A percentile compares a stretch with the other conserved stretches of the same genome.
Conservation (phyloP, 2,888 invertebrate species). For the Amphipoea oculea region DNA sequence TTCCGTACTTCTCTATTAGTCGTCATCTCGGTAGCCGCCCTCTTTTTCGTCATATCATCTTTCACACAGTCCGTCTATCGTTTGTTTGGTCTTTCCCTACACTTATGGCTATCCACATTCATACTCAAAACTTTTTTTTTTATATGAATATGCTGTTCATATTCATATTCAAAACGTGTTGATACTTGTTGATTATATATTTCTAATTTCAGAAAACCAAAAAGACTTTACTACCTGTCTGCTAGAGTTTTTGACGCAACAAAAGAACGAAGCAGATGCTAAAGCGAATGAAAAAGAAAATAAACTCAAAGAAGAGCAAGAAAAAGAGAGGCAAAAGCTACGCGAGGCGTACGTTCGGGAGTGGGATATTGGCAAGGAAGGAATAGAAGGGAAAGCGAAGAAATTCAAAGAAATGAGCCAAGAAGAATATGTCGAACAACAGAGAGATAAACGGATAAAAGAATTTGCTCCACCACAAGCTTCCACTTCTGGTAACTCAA, state of each 20-base stretch:
- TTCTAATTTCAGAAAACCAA: slow-evolving; percentile 77
- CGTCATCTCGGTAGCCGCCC: too few relatives aligned
- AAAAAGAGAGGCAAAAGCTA: slow-evolving; percentile 87
- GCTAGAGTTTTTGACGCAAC: slow-evolving; percentile 85
- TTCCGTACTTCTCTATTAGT: neutral
- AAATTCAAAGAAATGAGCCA: slow-evolving; percentile 92
- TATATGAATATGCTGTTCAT: too few relatives aligned
- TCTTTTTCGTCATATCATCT: neutral
- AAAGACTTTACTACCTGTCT: slow-evolving; percentile 84
- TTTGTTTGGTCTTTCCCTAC: neutral
- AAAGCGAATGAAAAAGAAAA: slow-evolving; percentile 84
- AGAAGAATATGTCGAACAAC: slow-evolving; percentile 94
- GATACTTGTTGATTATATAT: neutral
- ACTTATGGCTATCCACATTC: neutral
- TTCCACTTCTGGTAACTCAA: slow-evolving; percentile 68
- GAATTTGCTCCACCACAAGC: slow-evolving; percentile 94
- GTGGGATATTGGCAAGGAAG: slow-evolving; percentile 94
- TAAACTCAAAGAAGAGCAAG: slow-evolving; percentile 83
- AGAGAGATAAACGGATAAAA: slow-evolving; percentile 92
- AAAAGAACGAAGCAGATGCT: slow-evolving; percentile 87
- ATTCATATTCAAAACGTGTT: neutral
- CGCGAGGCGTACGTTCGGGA: slow-evolving; percentile 91
- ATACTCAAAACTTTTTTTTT: neutral
- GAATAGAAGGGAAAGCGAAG: slow-evolving; percentile 86
- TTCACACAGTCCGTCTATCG: neutral